Conservation (phyloP, 2,888 invertebrate genomes). For the Dioctria linearis region DNA sequence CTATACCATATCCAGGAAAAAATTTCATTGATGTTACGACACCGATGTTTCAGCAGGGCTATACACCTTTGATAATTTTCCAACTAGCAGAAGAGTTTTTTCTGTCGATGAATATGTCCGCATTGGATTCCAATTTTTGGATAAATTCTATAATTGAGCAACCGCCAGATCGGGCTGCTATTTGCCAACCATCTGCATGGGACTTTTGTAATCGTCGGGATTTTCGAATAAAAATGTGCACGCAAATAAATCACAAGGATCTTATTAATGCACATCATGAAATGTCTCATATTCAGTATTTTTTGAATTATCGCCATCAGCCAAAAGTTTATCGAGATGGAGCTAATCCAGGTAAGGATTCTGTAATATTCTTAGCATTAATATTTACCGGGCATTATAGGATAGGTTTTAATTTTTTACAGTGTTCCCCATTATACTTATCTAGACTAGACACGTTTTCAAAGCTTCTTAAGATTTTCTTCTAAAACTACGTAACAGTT, state of each 20-base stretch:
- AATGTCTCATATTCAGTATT: conserved; percentile 93
- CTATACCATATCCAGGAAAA: conserved; percentile 89
- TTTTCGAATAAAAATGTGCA: conserved; percentile 90
- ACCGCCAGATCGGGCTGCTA: conserved; percentile 80
- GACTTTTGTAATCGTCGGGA: conserved; percentile 93
- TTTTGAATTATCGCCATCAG: conserved; percentile 85
- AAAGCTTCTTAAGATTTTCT: too few relatives aligned
- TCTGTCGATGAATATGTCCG: conserved; percentile 88
- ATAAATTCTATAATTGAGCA: conserved; percentile 86
- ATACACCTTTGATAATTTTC: conserved; percentile 87
- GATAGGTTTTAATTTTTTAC: too few relatives aligned
- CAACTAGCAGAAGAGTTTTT: conserved; percentile 93
- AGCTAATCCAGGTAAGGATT: conserved; percentile 86
- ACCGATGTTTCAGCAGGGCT: conserved; percentile 89
- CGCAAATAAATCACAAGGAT: conserved; percentile 88
- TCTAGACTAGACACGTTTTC: too few relatives aligned
- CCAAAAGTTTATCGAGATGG: conserved; percentile 92
- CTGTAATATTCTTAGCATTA: too few relatives aligned
- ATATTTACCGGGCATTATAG: too few relatives aligned
- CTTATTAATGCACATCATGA: conserved; percentile 92
- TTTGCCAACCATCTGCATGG: conserved; percentile 95
- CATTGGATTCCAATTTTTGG: conserved; percentile 92
- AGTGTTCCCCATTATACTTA: too few relatives aligned
- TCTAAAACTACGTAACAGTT: too few relatives aligned
- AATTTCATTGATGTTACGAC: conserved; percentile 86